These are phyloP conservation scores for Pteropus rufus DNA, from an alignment of 2,797 vertebrate genomes.

Conservation along the genomic window DNA sequence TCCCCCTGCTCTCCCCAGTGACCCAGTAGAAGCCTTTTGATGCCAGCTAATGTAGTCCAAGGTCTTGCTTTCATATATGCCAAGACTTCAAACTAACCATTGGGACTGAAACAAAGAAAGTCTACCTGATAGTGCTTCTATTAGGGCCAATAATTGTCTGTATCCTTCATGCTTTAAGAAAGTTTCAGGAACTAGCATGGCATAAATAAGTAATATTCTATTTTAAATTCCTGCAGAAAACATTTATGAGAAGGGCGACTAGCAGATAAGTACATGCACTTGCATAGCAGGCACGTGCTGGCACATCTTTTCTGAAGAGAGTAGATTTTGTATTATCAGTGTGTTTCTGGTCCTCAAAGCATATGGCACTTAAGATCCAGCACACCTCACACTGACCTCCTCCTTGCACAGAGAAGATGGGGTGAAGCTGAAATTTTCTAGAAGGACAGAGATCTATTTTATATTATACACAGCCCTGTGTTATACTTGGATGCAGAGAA, in stretches of 20 bases:
- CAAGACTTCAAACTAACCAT: background rate
- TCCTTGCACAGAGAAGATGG: background rate
- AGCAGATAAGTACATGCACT: background rate
- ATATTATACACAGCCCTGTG: background rate
- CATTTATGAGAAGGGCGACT: background rate
- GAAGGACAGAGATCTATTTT: background rate
- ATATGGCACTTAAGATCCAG: background rate
- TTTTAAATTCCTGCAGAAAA: background rate
- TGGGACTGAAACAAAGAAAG: background rate
- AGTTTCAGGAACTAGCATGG: background rate
- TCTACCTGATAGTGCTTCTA: background rate
- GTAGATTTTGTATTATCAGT: background rate
- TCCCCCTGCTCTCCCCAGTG: background rate
- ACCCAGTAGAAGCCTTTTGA: background rate
- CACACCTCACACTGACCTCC: background rate
- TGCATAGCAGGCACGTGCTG: fast-evolving
- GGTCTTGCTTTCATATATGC: background rate
- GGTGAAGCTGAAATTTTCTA: background rate
- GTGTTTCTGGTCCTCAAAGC: background rate
- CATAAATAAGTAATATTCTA: background rate
- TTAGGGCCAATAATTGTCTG: background rate
- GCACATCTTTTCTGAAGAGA: background rate
- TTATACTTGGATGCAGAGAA: background rate
- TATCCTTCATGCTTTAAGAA: background rate
- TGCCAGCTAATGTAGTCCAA: background rate